phyloP scores from a whole-genome alignment of 2,113 vertebrate species.

The Trichomycterus rosablanca region DNA sequence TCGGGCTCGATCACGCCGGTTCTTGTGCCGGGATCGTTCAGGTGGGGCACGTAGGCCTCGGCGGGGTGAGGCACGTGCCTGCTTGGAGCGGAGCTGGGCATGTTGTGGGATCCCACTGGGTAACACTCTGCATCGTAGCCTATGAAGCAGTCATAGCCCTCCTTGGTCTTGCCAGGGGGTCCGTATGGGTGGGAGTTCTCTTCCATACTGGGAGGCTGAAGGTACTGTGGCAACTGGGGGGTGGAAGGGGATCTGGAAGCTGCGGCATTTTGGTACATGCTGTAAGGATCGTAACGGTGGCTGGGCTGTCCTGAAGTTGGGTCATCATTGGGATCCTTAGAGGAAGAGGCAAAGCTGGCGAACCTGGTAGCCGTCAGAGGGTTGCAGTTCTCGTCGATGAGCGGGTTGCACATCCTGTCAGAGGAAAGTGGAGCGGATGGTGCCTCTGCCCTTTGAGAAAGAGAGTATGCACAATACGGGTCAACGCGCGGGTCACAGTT shows the following conservation, averaged over 20 bases:
- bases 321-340: slow-evolving; percentile 50
- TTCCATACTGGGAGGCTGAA: slow-evolving; percentile 47
- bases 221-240: slow-evolving; percentile 27
- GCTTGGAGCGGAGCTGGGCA: slow-evolving; percentile 48
- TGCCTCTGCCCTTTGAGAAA: slow-evolving; percentile 31
- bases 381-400: slow-evolving; percentile 69
- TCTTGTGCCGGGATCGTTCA: slow-evolving; percentile 58
- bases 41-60: slow-evolving; percentile 64
- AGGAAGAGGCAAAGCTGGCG: slow-evolving; percentile 40
- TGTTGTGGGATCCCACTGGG: slow-evolving; percentile 49
- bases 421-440: slow-evolving; percentile 2
- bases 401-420: slow-evolving; percentile 66
- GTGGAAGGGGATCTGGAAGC: slow-evolving; percentile 40
- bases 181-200: slow-evolving; percentile 62
- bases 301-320: slow-evolving; percentile 42
- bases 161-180: slow-evolving; percentile 72
- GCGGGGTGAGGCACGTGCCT: slow-evolving; percentile 43
- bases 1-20: slow-evolving; percentile 64
- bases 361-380: slow-evolving; percentile 61
- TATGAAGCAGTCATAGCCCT: slow-evolving; percentile 72
- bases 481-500: slow-evolving; percentile 64
- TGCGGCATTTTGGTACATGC: slow-evolving; percentile 53
- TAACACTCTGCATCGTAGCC: slow-evolving; percentile 70
- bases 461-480: slow-evolving; percentile 59
- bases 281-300: slow-evolving; percentile 57